Conservation (phyloP, 1,140 invertebrate genomes). For the Drosophila busckii region DNA sequence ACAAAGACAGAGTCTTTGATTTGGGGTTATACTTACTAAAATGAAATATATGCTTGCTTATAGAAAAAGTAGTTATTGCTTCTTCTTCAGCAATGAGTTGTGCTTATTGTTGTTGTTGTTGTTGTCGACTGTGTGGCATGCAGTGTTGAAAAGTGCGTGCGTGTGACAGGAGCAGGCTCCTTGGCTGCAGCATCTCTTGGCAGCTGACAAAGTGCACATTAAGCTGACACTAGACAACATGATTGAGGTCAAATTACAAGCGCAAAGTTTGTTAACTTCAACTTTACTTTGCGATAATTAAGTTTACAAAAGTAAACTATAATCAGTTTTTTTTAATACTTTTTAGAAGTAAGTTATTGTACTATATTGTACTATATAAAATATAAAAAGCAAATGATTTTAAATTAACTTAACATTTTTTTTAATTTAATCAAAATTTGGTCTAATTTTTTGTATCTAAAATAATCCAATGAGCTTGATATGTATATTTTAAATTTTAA, state of each 20-base stretch:
- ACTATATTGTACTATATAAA: too few species aligned
- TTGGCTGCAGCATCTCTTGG: slow-evolving; percentile 35
- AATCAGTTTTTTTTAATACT: too few species aligned
- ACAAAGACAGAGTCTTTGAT: slow-evolving; percentile 6
- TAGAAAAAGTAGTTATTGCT: slow-evolving; percentile 2
- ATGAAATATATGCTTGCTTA: too few species aligned
- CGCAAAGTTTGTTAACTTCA: not conserved
- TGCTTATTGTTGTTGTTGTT: not conserved
- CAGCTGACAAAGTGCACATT: slow-evolving; percentile 55
- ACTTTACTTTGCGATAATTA: slow-evolving; percentile 3
- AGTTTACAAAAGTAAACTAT: too few species aligned
- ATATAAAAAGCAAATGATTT: too few species aligned
- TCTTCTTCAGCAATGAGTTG: not conserved
- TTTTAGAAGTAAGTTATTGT: too few species aligned
- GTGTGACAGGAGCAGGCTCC: slow-evolving; percentile 55
- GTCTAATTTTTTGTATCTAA: too few species aligned
- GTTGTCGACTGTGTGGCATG: slow-evolving; percentile 1
- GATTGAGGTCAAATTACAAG: not conserved
- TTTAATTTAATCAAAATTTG: too few species aligned
- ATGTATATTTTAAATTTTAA: too few species aligned
- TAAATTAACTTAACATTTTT: too few species aligned
- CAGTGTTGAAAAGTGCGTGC: slow-evolving; percentile 38
- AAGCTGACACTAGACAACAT: slow-evolving; percentile 45
- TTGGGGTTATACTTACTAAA: slow-evolving; percentile 20
- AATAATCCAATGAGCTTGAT: too few species aligned